Conservation (phyloP, 2,888 invertebrate genomes). For the Chrysina gloriosa region DNA sequence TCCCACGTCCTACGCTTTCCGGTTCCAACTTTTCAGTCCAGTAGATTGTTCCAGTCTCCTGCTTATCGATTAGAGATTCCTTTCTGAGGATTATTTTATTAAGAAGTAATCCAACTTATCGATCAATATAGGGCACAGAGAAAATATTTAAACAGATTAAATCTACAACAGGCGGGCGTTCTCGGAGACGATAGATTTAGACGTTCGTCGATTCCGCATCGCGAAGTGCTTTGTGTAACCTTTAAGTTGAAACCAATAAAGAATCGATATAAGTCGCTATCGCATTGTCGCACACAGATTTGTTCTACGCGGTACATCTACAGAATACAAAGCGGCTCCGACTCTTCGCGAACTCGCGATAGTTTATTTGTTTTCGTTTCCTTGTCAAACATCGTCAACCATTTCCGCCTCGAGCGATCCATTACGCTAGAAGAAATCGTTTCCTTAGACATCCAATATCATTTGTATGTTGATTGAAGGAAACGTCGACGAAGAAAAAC, state of each 20-base stretch:
- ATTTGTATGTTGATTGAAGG: slow-evolving; percentile 27
- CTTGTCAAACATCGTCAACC: slow-evolving; percentile 26
- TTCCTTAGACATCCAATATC: slow-evolving; percentile 22
- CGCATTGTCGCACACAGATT: slow-evolving; percentile 1
- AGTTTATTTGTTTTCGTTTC: slow-evolving; percentile 22
- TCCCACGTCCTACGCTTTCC: too few species aligned
- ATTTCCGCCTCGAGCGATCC: slow-evolving; percentile 25
- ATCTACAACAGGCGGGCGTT: too few species aligned
- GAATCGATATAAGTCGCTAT: slow-evolving; percentile 6
- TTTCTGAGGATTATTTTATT: too few species aligned
- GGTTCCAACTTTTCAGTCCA: too few species aligned
- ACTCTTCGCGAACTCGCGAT: slow-evolving; percentile 4
- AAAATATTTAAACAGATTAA: too few species aligned
- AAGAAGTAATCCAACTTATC: too few species aligned
- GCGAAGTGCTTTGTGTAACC: not conserved
- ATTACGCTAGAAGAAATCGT: slow-evolving; percentile 30
- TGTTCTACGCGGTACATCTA: slow-evolving; percentile 20
- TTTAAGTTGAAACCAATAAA: slow-evolving; percentile 9
- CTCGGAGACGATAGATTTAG: too few species aligned
- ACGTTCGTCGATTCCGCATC: not conserved
- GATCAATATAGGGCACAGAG: too few species aligned
- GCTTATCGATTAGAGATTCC: too few species aligned
- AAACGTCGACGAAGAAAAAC: slow-evolving; percentile 4
- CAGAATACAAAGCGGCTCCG: slow-evolving; percentile 20
- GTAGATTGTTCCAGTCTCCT: too few species aligned